Base-by-base conservation (phyloP, 2,888 invertebrate species). In the Portevinia maculata region DNA sequence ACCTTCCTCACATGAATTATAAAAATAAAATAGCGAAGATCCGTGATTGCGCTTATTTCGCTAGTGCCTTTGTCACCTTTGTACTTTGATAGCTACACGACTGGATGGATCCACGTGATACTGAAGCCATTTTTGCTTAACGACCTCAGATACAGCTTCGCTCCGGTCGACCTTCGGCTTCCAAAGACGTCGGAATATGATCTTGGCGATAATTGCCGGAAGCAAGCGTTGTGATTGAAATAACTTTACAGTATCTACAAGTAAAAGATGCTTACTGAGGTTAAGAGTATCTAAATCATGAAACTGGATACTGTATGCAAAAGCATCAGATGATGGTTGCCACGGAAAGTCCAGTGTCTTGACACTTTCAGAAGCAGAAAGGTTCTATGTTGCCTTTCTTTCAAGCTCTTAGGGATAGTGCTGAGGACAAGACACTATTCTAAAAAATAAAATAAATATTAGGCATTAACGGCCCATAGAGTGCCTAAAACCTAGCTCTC, bases 261-360 rank as follows among this genome's bases (percentile, higher is more conserved):
- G n/a, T n/a, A n/a, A n/a, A n/a, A n/a, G n/a, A n/a, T n/a, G n/a
- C n/a, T n/a, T 34, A 53, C 34, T 34, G 17, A 34, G 19, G 11
- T 53, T 53, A 19, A 11, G 11, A 19, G 53, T 53, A 53, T 53
- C 17, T 34, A 53, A 53, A 9, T 53, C 19, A 34, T 34, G 34
- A 53, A 53, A 32, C 32, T 53, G 53, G 53, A 53, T 24, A 24
- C 48, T 48, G 48, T 48, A 48, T 48, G 48, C 11, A 15, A 48
- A n/a, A n/a, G 7, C 48, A 48, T 24, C 48, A 3, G n/a, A 48
- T 30, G 52, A 52, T 52, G 52, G 30, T 52, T 52, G 52, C 17
- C 52, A 52, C 52, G 30, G 52, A 52, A 46, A 19, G 7, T 17
- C 44, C 44, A 46, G 17, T 30, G 52, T 8, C 9, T 30, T 52